Base-by-base conservation (phyloP, 1,140 invertebrate genomes). In the Calliphora vicina region DNA sequence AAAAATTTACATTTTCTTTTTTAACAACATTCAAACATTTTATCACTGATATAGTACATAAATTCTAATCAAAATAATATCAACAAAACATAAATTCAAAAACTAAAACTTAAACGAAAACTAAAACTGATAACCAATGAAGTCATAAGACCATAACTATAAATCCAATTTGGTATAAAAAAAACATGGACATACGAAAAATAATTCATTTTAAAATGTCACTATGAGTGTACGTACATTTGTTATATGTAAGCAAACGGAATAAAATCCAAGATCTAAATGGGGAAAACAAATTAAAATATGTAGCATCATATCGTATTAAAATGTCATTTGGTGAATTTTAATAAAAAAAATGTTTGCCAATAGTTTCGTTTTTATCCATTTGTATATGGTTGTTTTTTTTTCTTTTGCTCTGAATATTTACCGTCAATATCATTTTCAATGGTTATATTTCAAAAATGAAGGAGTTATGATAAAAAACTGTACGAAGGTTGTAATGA, bases 51-150 rank as follows among this genome's bases (percentile, higher is more conserved):
- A n/a, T 35, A 50, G 42, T 6, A 43, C n/a, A n/a, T 61, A 67
- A 67, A 67, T 67, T 67, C n/a, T 25, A 67, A 67, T 67, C 61
- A 67, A 67, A 67, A 67, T 67, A 67, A 23, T 67, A 67, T 67
- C 61, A 67, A 23, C n/a, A 5, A 9, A 23, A 67, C 12, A 67
- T 23, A 67, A 67, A 67, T 67, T 67, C 20, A 23, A 67, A 57
- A 67, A 67, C 61, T 67, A 23, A 20, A 67, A 67, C 61, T 67
- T n/a, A n/a, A n/a, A n/a, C 20, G 8, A 67, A 57, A 67, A 67
- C 61, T 67, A 23, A 20, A 67, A 67, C 61, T 67, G 61, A 67
- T 67, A 67, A 23, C 20, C 61, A 67, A 67, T 67, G 61, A 23
- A 67, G 25, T 67, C 61, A 67, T 67, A 15, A 57, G 3, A 23